Conservation (phyloP, 2,797 vertebrate genomes). For the Acipenser oxyrinchus region DNA sequence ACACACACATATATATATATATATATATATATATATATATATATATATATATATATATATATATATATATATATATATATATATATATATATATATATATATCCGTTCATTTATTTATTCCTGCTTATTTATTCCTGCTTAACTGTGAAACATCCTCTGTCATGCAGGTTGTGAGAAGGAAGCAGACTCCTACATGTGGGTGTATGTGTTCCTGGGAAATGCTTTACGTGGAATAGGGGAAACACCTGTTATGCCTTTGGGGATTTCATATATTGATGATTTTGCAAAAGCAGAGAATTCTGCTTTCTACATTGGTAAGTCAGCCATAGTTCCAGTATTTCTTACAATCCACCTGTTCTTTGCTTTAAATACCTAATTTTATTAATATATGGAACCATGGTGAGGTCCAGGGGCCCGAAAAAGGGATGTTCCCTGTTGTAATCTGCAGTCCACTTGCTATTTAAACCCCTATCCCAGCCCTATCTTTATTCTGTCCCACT, state of each 20-base stretch:
- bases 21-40: neutral
- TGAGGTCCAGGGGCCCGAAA: too few relatives aligned
- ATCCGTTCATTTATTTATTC: neutral
- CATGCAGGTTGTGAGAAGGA: slow-evolving; percentile 66
- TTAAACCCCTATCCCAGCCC: too few relatives aligned
- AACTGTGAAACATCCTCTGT: neutral
- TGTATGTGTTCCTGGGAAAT: slow-evolving; percentile 84
- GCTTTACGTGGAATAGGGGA: slow-evolving; percentile 86
- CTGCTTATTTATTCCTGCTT: neutral
- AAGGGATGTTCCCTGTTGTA: too few relatives aligned
- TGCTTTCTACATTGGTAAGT: slow-evolving; percentile 83
- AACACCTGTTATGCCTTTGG: slow-evolving; percentile 80
- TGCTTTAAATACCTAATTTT: too few relatives aligned
- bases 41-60: neutral
- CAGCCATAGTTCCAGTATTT: slow-evolving; percentile 11
- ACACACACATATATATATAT: neutral
- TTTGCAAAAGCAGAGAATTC: slow-evolving; percentile 80
- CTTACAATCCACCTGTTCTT: too few relatives aligned
- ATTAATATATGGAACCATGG: too few relatives aligned
- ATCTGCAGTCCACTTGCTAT: too few relatives aligned
- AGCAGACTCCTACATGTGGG: slow-evolving; percentile 74
- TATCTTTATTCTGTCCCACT: too few relatives aligned
- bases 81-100: too few relatives aligned
- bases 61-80: slow-evolving; percentile 1
- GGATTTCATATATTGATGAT: slow-evolving; percentile 89